These are phyloP conservation scores for Oreonectes daqikongensis DNA, from an alignment of 2,797 vertebrate species.

Conservation along the genomic window DNA sequence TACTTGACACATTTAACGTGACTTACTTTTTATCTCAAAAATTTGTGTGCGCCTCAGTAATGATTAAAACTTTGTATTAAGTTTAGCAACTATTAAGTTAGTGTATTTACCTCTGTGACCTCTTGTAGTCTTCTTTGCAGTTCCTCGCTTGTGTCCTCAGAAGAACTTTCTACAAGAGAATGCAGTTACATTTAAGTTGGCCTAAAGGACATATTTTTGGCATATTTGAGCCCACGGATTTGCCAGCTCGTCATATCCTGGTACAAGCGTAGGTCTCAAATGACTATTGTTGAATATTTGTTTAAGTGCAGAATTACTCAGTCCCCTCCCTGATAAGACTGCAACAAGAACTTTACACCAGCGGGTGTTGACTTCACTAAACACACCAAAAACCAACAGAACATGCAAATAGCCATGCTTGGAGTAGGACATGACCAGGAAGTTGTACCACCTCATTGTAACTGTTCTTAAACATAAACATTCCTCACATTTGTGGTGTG, in stretches of 20 bases:
- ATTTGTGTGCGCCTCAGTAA: not conserved
- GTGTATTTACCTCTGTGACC: slow-evolving; percentile 77
- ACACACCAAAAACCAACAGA: slow-evolving; percentile 57
- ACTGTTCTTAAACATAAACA: not conserved
- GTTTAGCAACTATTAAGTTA: not conserved
- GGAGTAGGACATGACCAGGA: slow-evolving; percentile 25
- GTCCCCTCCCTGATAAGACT: slow-evolving; percentile 36
- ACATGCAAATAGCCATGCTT: slow-evolving; percentile 10
- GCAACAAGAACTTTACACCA: not conserved
- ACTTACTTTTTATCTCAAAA: not conserved
- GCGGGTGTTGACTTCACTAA: slow-evolving; percentile 35
- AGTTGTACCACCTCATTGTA: not conserved
- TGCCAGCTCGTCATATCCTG: slow-evolving; percentile 42
- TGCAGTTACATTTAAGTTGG: not conserved
- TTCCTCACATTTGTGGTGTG: not conserved
- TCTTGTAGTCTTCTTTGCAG: slow-evolving; percentile 80
- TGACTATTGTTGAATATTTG: slow-evolving; percentile 40
- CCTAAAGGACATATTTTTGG: slow-evolving; percentile 2
- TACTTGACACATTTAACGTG: not conserved
- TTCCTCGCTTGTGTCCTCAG: slow-evolving; percentile 79
- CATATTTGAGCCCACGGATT: not conserved
- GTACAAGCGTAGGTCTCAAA: slow-evolving; percentile 16
- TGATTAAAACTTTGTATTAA: not conserved
- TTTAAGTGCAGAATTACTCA: slow-evolving; percentile 30
- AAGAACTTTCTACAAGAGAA: slow-evolving; percentile 68